Base-by-base conservation (phyloP, 2,888 invertebrate genomes). In the Rhopalosiphum nymphaeae region DNA sequence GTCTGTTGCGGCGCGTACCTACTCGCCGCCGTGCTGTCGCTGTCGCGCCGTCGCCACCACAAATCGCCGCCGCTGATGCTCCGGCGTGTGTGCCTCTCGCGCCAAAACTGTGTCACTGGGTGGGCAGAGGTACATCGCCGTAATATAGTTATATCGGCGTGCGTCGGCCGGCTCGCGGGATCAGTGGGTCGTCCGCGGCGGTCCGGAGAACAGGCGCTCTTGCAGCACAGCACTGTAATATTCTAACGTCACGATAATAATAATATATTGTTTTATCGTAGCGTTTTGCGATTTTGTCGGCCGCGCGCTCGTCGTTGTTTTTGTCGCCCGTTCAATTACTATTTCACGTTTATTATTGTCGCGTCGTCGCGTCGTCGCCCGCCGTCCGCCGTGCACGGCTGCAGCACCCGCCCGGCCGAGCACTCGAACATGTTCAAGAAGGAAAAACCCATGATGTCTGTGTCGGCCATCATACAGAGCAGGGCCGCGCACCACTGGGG, bases 371-470 rank as follows among this genome's bases (percentile, higher is more conserved):
- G 10, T 29, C 16, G 46, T n/a, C 44, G 44, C 13, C 13, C 9
- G 26, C 9, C 29, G 26, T 53, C 53, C 53, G 53, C 49, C 49
- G 49, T 5, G 21, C 36, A 36, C 36, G 78, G 36, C 21, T 2
- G 36, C 49, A 78, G 36, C 9, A 61, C 46, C 67, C 36, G n/a
- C 36, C 78, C 36, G 78, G 21, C 21, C 9, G 78, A 78, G 36
- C 9, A 9, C 36, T 78, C 16, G 67, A 49, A 78, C 44, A 97
- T 98, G 97, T 97, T 98, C 97, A 98, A 98, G 97, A 98, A 98
- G 96, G 98, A 98, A 96, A 98, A 98, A 96, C 98, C 98, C 95
- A 98, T 98, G 96, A 97, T 98, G 97, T 98, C 98, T 96, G 98
- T 98, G 96, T 97, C 98, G 95, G 98, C 98, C 95, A 97, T 98